phyloP scores from a whole-genome alignment of 2,888 invertebrate genomes.

The Agonum fuliginosum region DNA sequence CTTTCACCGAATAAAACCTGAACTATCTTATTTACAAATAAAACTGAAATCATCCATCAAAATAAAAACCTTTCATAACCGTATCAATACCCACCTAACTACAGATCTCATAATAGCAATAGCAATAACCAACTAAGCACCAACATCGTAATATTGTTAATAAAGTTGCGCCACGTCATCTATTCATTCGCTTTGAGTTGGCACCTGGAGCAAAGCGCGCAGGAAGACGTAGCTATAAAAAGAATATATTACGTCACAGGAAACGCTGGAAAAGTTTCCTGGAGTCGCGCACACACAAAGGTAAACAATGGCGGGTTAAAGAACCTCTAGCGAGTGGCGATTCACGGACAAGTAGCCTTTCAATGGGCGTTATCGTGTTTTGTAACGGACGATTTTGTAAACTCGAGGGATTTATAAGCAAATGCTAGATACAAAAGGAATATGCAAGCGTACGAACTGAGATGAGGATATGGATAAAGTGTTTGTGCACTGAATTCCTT shows the following conservation, averaged over 20 bases:
- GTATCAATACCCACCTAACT: no score
- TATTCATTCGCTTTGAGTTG: constrained; percentile 51
- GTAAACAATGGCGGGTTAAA: constrained; percentile 52
- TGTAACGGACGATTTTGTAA: background rate
- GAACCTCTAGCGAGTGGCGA: constrained; percentile 5
- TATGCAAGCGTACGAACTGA: no score
- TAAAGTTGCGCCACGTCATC: constrained; percentile 40
- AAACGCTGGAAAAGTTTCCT: constrained; percentile 52
- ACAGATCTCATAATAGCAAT: no score
- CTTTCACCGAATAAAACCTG: no score
- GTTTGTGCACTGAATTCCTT: no score
- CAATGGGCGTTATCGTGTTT: constrained; percentile 25
- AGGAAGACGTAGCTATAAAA: constrained; percentile 56
- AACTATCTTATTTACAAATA: no score
- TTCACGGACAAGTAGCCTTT: constrained; percentile 31
- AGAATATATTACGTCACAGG: constrained; percentile 56
- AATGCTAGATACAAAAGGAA: constrained; percentile 18
- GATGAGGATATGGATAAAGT: no score
- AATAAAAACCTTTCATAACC: no score
- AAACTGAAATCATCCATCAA: no score
- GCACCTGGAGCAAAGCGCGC: constrained; percentile 30
- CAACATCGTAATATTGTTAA: constrained; percentile 44
- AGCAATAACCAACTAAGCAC: no score
- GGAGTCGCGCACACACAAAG: constrained; percentile 44
- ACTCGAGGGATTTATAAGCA: constrained; percentile 14